Conservation (phyloP, 53 echinoderm and acorn worm species). For the Crossaster papposus region DNA sequence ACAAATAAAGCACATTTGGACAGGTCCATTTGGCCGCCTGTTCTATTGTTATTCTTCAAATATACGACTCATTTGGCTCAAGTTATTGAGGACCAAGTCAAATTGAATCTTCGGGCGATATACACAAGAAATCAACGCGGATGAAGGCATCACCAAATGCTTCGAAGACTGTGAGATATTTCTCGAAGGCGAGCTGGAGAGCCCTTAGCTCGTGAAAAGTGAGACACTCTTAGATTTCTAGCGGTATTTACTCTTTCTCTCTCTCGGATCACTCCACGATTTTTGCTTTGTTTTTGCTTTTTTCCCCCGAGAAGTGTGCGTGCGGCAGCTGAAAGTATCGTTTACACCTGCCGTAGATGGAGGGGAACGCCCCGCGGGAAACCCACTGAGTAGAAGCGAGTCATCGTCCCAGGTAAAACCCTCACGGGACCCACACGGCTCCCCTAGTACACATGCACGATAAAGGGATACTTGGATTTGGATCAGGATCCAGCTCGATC, state of each 20-base stretch:
- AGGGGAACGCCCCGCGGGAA: neutral
- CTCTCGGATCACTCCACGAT: conserved; percentile 4
- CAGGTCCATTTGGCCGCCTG: neutral
- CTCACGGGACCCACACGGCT: conserved; percentile 3
- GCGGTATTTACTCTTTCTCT: conserved; percentile 40
- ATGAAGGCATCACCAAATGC: neutral
- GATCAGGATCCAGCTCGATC: conserved; percentile 41
- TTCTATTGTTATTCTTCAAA: neutral
- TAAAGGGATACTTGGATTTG: conserved; percentile 24
- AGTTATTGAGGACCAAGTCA: conserved; percentile 1
- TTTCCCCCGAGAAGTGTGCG: conserved; percentile 27
- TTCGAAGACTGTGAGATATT: neutral
- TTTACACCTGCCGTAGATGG: conserved; percentile 14
- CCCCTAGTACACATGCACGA: neutral
- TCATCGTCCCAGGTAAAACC: neutral
- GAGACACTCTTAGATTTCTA: conserved; percentile 42
- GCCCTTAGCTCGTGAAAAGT: conserved; percentile 45
- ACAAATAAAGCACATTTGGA: neutral
- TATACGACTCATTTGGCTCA: neutral
- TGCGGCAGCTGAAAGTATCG: conserved; percentile 30
- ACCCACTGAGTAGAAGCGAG: neutral
- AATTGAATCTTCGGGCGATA: conserved; percentile 19
- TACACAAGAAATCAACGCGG: neutral
- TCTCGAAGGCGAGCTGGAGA: conserved; percentile 10
- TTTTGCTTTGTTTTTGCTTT: neutral